Base-by-base conservation (phyloP, 2,888 invertebrate species). In the Drosophila quinaria region DNA sequence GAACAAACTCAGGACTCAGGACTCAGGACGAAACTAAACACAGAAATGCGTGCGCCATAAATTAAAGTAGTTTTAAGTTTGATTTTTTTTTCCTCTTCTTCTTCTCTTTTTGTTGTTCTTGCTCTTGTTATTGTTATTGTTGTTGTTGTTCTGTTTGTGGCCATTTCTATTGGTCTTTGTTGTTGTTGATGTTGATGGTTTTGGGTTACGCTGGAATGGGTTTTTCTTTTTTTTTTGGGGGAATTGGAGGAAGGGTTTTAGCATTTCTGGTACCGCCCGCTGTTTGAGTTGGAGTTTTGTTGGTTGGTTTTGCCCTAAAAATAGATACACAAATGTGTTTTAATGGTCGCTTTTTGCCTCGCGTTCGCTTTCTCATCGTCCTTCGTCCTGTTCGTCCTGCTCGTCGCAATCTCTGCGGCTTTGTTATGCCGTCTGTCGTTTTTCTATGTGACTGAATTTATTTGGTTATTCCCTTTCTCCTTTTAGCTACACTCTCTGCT, bases 261-360 rank as follows among this genome's bases (percentile, higher is more conserved):
- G 72, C 68, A 67, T 61, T 80, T 81, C 76, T 68, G 67, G 44
- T 69, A 49, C 72, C 68, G 75, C 65, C 68, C 64, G 74, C 64
- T 73, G 81, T 58, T 68, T 60, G 66, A 64, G 72, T 58, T 70
- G 55, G 74, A 61, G 64, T 66, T 69, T 60, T 22, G 76, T 65
- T 81, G 73, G 65, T 71, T 80, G 74, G 62, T 61, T 63, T 79
- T 74, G 62, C 76, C 88, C 85, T 81, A 81, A 89, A 86, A 86
- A 86, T 86, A 86, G 86, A 86, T 86, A 89, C 89, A 89, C 86
- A 86, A 89, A 86, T 89, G 86, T 89, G 86, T 89, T 86, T 89
- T 86, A 86, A 86, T 86, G 86, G 89, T 84, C 89, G 89, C 87
- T 78, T 88, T 88, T 81, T 86, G 66, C 46, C 25, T 74, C 63